A percentile compares a stretch with the other conserved stretches of the same genome.
phyloP scores from a whole-genome alignment of 2,797 vertebrate genomes.

The Austrolebias charrua region DNA sequence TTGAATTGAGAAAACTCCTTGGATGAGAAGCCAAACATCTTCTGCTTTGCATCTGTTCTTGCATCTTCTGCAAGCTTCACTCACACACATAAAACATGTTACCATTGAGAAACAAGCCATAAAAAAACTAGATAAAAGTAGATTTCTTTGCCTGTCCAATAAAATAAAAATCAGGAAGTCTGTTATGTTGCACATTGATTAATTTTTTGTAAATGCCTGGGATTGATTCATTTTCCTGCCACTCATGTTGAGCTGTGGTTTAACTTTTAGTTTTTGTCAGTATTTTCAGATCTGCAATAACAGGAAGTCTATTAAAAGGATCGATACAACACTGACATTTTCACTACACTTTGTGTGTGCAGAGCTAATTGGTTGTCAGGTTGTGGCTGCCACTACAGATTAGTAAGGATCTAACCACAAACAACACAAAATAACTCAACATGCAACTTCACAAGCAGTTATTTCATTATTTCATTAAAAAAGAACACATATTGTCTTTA shows the following conservation, averaged over 20 bases:
- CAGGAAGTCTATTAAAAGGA: constrained; percentile 49
- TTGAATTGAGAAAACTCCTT: too few species aligned
- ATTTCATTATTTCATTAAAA: neutral
- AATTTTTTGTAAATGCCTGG: constrained; percentile 23
- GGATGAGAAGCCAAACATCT: too few species aligned
- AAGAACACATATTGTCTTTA: neutral
- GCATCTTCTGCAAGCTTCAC: neutral
- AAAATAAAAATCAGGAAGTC: constrained; percentile 25
- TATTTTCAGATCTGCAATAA: constrained; percentile 37
- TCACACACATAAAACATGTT: neutral
- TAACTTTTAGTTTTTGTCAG: constrained; percentile 41
- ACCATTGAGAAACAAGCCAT: rapidly evolving
- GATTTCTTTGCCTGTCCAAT: neutral
- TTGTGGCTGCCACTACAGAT: constrained; percentile 26
- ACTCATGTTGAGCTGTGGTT: constrained; percentile 28
- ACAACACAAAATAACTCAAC: constrained; percentile 5
- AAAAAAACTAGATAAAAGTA: neutral
- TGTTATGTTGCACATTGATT: constrained; percentile 5
- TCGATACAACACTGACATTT: constrained; percentile 59
- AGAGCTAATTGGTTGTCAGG: constrained; percentile 55
- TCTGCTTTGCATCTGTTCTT: too few species aligned
- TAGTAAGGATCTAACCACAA: constrained; percentile 10
- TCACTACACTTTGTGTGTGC: constrained; percentile 17
- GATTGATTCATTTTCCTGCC: constrained; percentile 45
- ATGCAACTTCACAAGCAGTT: neutral